Conservation (phyloP, 2,797 vertebrate genomes). For the Falco peregrinus region DNA sequence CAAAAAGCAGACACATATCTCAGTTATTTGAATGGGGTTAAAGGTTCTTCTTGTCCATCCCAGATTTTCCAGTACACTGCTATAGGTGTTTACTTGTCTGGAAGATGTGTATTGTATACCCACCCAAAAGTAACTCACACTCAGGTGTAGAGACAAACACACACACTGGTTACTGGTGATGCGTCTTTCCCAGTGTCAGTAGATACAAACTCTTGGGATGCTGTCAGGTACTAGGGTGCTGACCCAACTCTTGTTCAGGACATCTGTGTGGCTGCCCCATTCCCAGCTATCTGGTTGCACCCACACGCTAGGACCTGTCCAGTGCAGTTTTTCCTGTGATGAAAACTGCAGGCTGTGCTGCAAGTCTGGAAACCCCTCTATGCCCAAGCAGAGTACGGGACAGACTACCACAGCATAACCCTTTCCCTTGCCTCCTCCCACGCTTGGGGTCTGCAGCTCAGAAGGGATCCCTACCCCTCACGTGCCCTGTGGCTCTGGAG, state of each 20-base stretch:
- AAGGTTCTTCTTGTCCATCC: not conserved
- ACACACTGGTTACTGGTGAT: not conserved
- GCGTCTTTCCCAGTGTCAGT: fast-evolving
- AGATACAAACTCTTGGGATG: not conserved
- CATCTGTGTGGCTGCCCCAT: not conserved
- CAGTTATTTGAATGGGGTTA: not conserved
- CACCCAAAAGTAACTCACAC: not conserved
- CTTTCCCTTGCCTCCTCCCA: not conserved
- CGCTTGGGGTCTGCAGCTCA: not conserved
- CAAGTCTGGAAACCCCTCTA: not conserved
- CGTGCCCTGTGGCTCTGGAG: not conserved
- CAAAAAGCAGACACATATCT: not conserved
- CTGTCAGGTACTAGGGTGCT: not conserved
- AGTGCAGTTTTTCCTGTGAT: not conserved
- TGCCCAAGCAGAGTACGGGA: not conserved
- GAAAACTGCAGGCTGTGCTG: fast-evolving
- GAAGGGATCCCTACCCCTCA: not conserved
- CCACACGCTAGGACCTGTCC: fast-evolving
- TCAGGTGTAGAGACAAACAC: not conserved
- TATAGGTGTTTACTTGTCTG: not conserved
- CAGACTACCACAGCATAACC: not conserved
- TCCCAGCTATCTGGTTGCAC: not conserved
- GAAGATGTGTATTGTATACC: not conserved
- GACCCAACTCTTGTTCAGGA: not conserved
- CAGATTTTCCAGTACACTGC: not conserved